Percentiles rank a stretch among this genome's conserved stretches.
Evolutionary conservation across 2,113 vertebrate species (phyloP).

Genomic region (Ellobius talpinus): DNA sequence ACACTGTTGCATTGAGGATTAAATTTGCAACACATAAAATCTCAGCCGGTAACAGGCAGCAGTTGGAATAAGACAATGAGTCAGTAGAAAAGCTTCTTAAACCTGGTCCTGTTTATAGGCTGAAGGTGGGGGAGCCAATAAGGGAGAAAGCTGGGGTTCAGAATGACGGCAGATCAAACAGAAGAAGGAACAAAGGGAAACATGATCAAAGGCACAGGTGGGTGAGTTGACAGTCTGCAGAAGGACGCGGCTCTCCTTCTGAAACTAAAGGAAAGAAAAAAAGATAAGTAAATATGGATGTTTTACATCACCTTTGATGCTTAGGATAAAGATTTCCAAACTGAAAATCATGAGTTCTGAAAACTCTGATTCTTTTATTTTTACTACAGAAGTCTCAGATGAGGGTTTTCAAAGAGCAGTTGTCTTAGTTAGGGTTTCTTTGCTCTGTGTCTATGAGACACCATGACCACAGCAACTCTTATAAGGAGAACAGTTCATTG

Average conservation of each 20-base stretch:
- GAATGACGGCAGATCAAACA: background rate
- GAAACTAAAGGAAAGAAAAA: background rate
- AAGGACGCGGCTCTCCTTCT: background rate
- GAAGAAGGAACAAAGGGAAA: background rate
- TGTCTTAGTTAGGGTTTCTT: background rate
- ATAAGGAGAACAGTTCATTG: background rate
- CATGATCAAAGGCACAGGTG: background rate
- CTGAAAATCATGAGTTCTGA: background rate
- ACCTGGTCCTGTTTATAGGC: background rate
- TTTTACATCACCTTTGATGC: background rate
- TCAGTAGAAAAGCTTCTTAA: constrained; percentile 9
- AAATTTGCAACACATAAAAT: background rate
- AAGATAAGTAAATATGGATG: background rate
- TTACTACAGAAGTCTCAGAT: background rate
- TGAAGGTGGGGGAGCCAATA: background rate
- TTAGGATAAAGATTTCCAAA: background rate
- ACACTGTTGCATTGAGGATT: background rate
- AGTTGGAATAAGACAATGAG: background rate
- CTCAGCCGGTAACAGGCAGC: background rate
- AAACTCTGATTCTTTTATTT: background rate
- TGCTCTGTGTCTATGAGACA: background rate
- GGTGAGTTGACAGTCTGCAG: background rate
- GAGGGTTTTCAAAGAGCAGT: background rate
- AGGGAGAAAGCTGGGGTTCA: background rate
- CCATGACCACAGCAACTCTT: background rate